Evolutionary conservation across 2,888 invertebrate genomes (phyloP), one percentile per base, ranked within the genome.

Genomic region (Chouioia cunea): DNA sequence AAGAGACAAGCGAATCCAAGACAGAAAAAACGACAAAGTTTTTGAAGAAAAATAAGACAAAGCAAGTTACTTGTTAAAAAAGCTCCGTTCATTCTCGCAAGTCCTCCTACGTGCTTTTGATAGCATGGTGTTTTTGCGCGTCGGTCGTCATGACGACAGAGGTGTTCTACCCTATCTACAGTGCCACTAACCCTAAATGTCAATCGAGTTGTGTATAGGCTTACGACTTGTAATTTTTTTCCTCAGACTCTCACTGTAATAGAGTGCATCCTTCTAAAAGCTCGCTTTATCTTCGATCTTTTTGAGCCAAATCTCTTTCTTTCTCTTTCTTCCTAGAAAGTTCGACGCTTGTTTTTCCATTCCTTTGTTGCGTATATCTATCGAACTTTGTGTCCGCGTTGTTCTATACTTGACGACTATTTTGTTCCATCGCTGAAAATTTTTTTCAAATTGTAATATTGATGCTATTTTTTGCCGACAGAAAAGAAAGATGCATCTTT

Each of bases 91-190:
- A 36, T n/a, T n/a, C n/a, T n/a, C n/a, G 36, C 1, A 4, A 14
- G 22, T 46, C 23, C 48, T 53, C 50, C 46, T 71, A 73, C 74
- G 70, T 75, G 74, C 73, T 73, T 10, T 58, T 73, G 70, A 73
- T 78, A 78, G 80, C 80, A 80, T 80, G 77, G 75, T 76, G 78
- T 81, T 82, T 81, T 81, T 81, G 80, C 77, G 78, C 77, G 82
- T 81, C 82, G 78, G 82, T 81, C 80, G 79, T 76, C 81, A 82
- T 81, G 79, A 77, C 74, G 75, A 82, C 79, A 74, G 71, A 65
- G 60, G 66, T 53, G 71, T 77, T 70, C 74, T 75, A 77, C 75
- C 76, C 77, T 36, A 2, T 74, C 23, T 12, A 62, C 74, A 69
- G 65, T 76, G 73, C 70, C 71, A 70, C 71, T 73, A 74, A 75